Evolutionary conservation across 2,113 vertebrate species (phyloP), one percentile per base, ranked within the genome.

Genomic region (Glareola pratincola): DNA sequence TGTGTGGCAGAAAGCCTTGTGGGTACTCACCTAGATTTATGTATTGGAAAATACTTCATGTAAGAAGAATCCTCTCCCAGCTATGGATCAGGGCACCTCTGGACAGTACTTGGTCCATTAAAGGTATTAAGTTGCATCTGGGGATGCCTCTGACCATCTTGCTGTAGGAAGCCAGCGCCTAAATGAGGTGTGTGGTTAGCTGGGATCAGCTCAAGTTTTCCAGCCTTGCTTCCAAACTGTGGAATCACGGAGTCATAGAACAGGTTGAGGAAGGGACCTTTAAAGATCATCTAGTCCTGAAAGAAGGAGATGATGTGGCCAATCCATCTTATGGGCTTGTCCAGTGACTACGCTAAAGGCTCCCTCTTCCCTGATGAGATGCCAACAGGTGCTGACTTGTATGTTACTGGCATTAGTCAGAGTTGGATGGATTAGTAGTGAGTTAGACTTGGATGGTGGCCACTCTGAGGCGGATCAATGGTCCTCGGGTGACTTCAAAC

Each of bases 251-350:
- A 32, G 18, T 66, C 39, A 43, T 32, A 22, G 63, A 43, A 32
- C 22, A 22, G 19, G 14, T 43, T 43, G 63, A 13, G 19, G 41
- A 66, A 66, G 27, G 20, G 27, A 41, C 27, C 18, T 64, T 64
- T 64, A 64, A 41, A 63, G 39, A 43, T 43, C 39, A 30, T 30
- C 62, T 64, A 29, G 39, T 4, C 27, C 21, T 64, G 21, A 66
- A 43, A 43, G 41, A 39, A 66, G 32, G 23, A 53, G 23, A 41
- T 47, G 20, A 43, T 30, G 27, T 15, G 24, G 18, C 17, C 13
- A 4, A 0, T 43, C 32, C 64, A 27, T 48, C 4, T 22, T 8
- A 5, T 0, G 7, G 69, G 2, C n/a, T 75, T 88, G 60, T n/a
- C 15, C 22, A 30, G 43, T 20, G 26, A 72, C 14, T 43, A n/a